These are phyloP conservation scores for Chrysemys picta DNA, from an alignment of 2,113 vertebrate genomes.

Conservation along the genomic window DNA sequence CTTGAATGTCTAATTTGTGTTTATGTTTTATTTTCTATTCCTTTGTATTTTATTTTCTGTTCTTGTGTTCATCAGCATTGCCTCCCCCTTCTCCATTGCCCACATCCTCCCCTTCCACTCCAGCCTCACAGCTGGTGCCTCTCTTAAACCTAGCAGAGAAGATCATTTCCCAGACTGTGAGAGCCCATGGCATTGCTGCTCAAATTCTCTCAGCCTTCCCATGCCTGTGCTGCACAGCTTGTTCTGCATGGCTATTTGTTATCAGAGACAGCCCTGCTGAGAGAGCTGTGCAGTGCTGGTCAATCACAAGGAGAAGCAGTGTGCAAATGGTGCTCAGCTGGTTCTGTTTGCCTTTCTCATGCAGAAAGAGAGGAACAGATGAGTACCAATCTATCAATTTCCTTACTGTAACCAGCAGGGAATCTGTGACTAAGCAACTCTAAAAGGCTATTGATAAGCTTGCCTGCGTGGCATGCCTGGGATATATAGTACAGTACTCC, in stretches of 20 bases:
- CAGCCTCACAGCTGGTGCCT: not conserved
- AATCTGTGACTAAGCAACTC: not conserved
- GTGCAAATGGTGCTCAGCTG: fast-evolving
- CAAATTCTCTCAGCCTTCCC: not conserved
- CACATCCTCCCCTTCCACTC: not conserved
- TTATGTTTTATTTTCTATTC: not conserved
- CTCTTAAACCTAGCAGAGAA: not conserved
- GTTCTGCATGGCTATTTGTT: not conserved
- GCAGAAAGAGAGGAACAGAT: not conserved
- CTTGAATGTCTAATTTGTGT: not conserved
- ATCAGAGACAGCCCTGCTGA: not conserved
- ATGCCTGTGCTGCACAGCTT: not conserved
- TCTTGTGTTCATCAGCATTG: not conserved
- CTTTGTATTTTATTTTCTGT: not conserved
- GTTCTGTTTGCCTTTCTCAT: not conserved
- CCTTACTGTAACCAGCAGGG: not conserved
- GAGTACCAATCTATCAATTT: not conserved
- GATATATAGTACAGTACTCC: not conserved
- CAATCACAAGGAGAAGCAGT: not conserved
- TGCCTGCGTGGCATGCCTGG: not conserved
- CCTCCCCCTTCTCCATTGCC: not conserved
- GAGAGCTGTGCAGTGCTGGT: not conserved
- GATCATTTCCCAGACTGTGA: not conserved
- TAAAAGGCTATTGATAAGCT: not conserved
- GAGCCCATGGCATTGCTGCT: not conserved